These are phyloP conservation scores for Cardinalis cardinalis DNA, from an alignment of 2,113 vertebrate genomes.

Conservation along the genomic window DNA sequence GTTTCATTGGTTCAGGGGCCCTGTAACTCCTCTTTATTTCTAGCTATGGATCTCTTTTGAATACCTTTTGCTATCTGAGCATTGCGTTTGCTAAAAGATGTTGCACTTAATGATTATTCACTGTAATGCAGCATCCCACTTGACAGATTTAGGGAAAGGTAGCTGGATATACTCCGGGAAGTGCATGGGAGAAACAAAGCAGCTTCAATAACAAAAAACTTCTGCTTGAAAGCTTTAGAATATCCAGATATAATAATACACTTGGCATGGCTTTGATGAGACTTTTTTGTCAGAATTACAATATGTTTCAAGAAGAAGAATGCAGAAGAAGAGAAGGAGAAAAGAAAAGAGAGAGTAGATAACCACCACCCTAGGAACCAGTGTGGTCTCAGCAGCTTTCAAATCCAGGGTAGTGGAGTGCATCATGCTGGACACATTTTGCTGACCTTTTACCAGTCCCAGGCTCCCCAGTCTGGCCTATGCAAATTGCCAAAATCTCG, in stretches of 20 bases:
- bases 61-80: neutral
- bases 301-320: neutral
- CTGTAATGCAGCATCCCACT: neutral
- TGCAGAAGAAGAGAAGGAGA: neutral
- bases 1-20: neutral
- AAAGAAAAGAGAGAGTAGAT: neutral
- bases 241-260: neutral
- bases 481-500: neutral
- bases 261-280: neutral
- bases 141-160: neutral
- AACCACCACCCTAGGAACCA: neutral
- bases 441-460: too few species aligned
- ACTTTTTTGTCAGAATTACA: neutral
- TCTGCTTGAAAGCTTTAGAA: neutral
- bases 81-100: neutral
- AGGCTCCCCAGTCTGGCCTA: too few species aligned
- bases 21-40: neutral
- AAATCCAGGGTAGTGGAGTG: accelerated
- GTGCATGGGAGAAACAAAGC: neutral
- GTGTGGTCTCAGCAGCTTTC: neutral
- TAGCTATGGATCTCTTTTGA: neutral
- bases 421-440: accelerated
- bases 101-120: neutral
- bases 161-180: neutral
- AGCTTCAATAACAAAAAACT: neutral